Base-by-base conservation (phyloP, 2,113 vertebrate species). In the Entomyzon cyanotis region DNA sequence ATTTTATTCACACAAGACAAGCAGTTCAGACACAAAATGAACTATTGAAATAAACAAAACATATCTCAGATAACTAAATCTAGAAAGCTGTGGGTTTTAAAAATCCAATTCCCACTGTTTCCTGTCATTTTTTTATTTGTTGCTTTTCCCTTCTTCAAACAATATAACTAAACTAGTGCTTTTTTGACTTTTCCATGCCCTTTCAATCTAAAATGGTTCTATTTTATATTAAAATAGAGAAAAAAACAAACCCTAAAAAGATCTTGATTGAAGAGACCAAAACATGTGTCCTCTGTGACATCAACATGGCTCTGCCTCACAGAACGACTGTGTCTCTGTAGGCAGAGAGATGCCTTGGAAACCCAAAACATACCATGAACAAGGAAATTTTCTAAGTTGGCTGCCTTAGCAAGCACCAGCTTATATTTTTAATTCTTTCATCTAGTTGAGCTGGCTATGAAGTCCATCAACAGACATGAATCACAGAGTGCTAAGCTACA, bases 41-140 rank as follows among this genome's bases (percentile, higher is more conserved):
- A 84, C 64, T 77, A 80, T 22, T 73, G 53, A 77, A 92, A 93
- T 84, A 92, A 89, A 87, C 30, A 89, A 85, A 88, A 83, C 37
- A 11, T 59, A 80, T 24, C 31, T 71, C 62, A 58, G 25, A 62
- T 65, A 77, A 56, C 23, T 80, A 62, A 70, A 82, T 67, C 24
- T 52, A 67, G 35, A 62, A 86, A 70, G 20, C 15, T 74, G 20
- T 49, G 31, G 10, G 4, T 11, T 46, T 84, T 65, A 13, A 16
- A 67, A 90, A 93, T 17, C 21, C 5, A 93, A 90, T 86, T 88
- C 85, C 70, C 82, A 70, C 12, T 27, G 52, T 92, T 95, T 75
- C 30, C 7, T 91, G 78, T 64, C 33, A 64, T 94, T 87, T 87
- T n/a, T 87, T 94, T 91, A 67, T 80, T 93, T 92, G 20, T 23